Evolutionary conservation across 30 jellyfish, hydroid and myxozoan genomes (phyloP), one percentile per base, ranked within the genome.

Genomic region (Turritopsis rubra): DNA sequence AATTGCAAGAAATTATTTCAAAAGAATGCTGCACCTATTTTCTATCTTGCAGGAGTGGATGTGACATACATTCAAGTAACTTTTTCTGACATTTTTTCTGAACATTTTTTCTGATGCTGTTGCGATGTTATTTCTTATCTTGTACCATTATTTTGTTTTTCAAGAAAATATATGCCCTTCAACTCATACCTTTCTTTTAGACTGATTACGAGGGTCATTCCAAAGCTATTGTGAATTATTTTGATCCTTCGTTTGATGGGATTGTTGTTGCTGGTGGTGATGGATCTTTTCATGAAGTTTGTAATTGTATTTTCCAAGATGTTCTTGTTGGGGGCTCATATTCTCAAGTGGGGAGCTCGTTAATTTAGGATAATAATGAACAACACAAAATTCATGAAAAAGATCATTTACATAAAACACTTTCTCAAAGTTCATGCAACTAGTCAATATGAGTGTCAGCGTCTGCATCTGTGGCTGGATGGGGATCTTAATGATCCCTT

Each of bases 141-240:
- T n/a, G n/a, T n/a, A n/a, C n/a, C n/a, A n/a, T n/a, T n/a, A n/a
- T n/a, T n/a, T n/a, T n/a, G n/a, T n/a, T n/a, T n/a, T n/a, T n/a
- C n/a, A n/a, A n/a, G n/a, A n/a, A n/a, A 41, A 41, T 41, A 13
- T 41, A 41, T 41, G 5, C 60, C 5, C 5, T 3, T 41, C 9
- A 41, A 41, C 5, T 41, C 60, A 41, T 13, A 3, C 60, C 60
- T 41, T 41, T n/a, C 27, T 22, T 74, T 1, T 66, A 82, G 88
- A 92, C 96, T 27, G 92, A 86, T 78, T 92, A 92, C 53, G 98
- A 92, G 71, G 98, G 98, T 16, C 98, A 92, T 83, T 92, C 95
- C 23, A 92, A 92, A 73, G 72, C 96, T 21, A 75, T 92, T 18
- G 70, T 83, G 68, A 93, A 93, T 19, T 92, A 92, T 52, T 84